These are phyloP conservation scores for Sebastes hubbsi DNA, from an alignment of 2,797 vertebrate genomes.

Conservation along the genomic window DNA sequence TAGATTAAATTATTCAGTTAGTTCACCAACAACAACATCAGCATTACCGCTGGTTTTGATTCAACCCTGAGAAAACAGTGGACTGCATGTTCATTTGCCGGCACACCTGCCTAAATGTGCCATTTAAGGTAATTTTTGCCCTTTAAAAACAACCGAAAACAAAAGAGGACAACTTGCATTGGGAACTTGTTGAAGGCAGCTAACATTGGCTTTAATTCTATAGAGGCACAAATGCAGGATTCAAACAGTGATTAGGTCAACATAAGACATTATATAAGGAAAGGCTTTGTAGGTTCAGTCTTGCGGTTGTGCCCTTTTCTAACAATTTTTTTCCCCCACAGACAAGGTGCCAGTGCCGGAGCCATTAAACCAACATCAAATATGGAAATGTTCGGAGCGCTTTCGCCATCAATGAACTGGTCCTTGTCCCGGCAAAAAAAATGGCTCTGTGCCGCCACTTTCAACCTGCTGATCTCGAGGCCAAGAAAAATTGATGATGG, in stretches of 20 bases:
- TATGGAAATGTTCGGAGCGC: background rate
- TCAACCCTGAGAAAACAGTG: conserved; percentile 81
- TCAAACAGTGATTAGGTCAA: conserved; percentile 57
- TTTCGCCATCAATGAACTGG: background rate
- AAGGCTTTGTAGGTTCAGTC: conserved; percentile 55
- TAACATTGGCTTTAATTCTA: conserved; percentile 19
- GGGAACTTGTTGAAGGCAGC: conserved; percentile 26
- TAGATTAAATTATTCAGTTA: conserved; percentile 43
- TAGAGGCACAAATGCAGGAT: conserved; percentile 45
- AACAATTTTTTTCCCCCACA: background rate
- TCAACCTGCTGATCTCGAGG: background rate
- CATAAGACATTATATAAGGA: conserved; percentile 31
- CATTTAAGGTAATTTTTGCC: conserved; percentile 3
- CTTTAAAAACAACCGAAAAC: conserved; percentile 2
- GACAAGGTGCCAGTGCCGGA: conserved; percentile 58
- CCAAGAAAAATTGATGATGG: background rate
- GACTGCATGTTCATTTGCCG: conserved; percentile 60
- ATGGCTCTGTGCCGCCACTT: background rate
- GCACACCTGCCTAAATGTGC: conserved; percentile 38
- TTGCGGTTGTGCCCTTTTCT: conserved; percentile 23
- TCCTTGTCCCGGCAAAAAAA: background rate
- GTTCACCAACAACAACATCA: conserved; percentile 49
- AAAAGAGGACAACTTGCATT: conserved; percentile 9
- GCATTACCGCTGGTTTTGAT: conserved; percentile 59
- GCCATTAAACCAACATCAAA: background rate